phyloP scores from a whole-genome alignment of 92 coral and sea anemone species.

The Porites rus region DNA sequence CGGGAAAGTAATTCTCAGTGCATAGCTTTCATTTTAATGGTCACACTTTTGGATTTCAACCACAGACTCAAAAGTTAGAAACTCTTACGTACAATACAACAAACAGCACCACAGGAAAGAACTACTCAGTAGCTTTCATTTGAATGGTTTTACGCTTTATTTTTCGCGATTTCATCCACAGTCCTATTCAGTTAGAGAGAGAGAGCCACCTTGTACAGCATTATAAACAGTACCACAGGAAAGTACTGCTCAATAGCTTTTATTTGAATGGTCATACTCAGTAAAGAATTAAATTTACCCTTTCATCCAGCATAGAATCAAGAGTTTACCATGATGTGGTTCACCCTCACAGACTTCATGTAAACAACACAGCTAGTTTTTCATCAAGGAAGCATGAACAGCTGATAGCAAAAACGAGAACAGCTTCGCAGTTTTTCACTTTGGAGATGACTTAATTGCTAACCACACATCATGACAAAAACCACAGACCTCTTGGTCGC shows the following conservation, averaged over 20 bases:
- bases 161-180: not conserved
- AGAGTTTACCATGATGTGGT: too few relatives aligned
- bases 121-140: not conserved
- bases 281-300: not conserved
- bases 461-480: not conserved
- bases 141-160: not conserved
- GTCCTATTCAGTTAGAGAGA: not conserved
- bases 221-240: not conserved
- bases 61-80: not conserved
- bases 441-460: not conserved
- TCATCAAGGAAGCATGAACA: not conserved
- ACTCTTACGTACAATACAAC: not conserved
- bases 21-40: not conserved
- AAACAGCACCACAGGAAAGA: not conserved
- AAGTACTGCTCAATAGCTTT: not conserved
- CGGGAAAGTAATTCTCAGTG: not conserved
- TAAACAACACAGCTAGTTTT: too few relatives aligned
- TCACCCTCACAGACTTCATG: too few relatives aligned
- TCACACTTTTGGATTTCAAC: not conserved
- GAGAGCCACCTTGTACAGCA: not conserved
- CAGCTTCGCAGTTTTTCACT: not conserved
- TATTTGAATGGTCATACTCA: not conserved
- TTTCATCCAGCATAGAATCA: not conserved
- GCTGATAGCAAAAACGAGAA: not conserved
- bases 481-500: too few relatives aligned